Base-by-base conservation (phyloP, 2,113 vertebrate species). In the Oreochromis spilurus region DNA sequence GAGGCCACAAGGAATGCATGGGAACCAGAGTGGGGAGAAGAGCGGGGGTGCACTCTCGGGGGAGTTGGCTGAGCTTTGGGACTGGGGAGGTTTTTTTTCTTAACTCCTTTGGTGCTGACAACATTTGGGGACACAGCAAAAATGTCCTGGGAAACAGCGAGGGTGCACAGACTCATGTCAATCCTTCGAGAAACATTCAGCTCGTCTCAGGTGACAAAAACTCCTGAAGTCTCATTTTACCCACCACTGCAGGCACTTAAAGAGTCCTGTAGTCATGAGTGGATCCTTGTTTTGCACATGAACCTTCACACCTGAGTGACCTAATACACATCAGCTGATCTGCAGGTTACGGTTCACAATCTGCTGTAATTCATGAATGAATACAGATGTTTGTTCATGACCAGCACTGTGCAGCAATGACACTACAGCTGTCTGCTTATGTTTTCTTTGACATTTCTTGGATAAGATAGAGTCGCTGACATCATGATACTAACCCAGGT, bases 1-100 rank as follows among this genome's bases (percentile, higher is more conserved):
- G 87, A 80, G 88, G 87, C 81, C 84, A 40, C 17, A 1, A 87
- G 89, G 94, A 95, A 94, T 93, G 93, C 92, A 88, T 94, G 93
- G 91, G 92, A 95, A 95, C 84, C 45, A 19, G 86, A 17, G 24
- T 12, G 60, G 50, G 77, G 72, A 24, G 78, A 12, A 6, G 58
- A 11, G 29, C 12, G 53, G 84, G 81, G 81, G n/a, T 7, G 14
- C 8, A 34, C 2, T 13, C 12, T 2, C 3, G 24, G 78, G 45
- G 62, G 34, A 12, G 45, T 26, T 6, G 52, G 57, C 50, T 24
- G 70, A 77, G 31, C 29, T 77, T 82, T n/a, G 24, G 48, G 26
- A 29, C 58, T 16, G 45, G 38, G 11, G 24, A 31, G 26, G 5
- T 2, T 62, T n/a, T 57, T 38, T 40, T 82, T n/a, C 16, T 82